Conservation (phyloP, 2,797 vertebrate species). For the Enteromius viviparus region DNA sequence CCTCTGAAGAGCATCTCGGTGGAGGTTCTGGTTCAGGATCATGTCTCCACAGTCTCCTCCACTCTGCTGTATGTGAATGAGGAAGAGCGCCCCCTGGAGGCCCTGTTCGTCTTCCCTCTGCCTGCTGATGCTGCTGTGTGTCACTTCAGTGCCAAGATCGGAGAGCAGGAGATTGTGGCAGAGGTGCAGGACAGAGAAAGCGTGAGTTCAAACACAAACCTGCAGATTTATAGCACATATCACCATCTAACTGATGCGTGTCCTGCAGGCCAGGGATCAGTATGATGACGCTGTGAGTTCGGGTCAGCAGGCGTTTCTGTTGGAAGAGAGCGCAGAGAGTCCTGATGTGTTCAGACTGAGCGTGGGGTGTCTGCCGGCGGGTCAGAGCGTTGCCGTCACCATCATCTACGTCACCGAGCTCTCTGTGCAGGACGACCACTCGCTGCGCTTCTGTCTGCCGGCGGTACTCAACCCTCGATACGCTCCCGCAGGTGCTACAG, state of each 20-base stretch:
- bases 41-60: constrained; percentile 81
- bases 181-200: not conserved
- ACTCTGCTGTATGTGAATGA: constrained; percentile 3
- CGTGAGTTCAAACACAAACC: not conserved
- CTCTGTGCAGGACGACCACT: constrained; percentile 76
- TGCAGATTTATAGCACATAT: too few species aligned
- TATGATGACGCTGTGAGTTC: constrained; percentile 75
- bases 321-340: constrained; percentile 78
- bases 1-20: not conserved
- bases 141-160: constrained; percentile 81
- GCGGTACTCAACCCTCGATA: constrained; percentile 82
- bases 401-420: constrained; percentile 82
- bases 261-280: constrained; percentile 63
- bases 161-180: constrained; percentile 66
- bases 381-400: constrained; percentile 76
- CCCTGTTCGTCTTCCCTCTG: constrained; percentile 83
- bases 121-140: constrained; percentile 60
- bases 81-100: constrained; percentile 74
- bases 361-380: constrained; percentile 78
- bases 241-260: not conserved
- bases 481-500: constrained; percentile 70
- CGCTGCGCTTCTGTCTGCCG: constrained; percentile 81
- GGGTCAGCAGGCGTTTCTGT: constrained; percentile 73
- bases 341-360: constrained; percentile 77
- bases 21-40: constrained; percentile 69